Conservation (phyloP, 1,140 invertebrate species). For the Caenorhabditis briggsae region DNA sequence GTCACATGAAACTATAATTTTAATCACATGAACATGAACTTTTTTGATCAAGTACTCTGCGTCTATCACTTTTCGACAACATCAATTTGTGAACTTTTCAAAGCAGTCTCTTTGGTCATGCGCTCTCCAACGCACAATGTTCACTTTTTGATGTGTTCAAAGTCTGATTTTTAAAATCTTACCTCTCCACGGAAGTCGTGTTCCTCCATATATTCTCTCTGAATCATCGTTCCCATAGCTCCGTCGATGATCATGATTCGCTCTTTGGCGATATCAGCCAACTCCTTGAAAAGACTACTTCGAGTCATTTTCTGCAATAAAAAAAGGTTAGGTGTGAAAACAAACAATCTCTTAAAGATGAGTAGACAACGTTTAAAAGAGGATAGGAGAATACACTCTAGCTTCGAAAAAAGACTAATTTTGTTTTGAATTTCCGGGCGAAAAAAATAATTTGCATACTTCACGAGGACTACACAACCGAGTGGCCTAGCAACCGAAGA, state of each 20-base stretch:
- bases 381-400: neutral
- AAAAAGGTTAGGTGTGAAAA: neutral
- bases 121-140: neutral
- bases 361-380: neutral
- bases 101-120: neutral
- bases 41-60: neutral
- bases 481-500: constrained; percentile 7
- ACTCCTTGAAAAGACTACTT: constrained; percentile 62
- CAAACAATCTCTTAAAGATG: neutral
- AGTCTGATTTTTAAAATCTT: neutral
- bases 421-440: neutral
- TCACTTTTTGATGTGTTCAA: constrained; percentile 6
- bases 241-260: constrained; percentile 82
- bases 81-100: constrained; percentile 35
- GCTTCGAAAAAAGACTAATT: neutral
- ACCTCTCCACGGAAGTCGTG: constrained; percentile 80
- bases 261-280: constrained; percentile 61
- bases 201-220: constrained; percentile 81
- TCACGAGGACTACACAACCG: neutral
- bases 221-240: constrained; percentile 84
- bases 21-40: neutral
- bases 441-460: constrained; percentile 15
- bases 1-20: too few species aligned
- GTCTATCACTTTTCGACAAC: constrained; percentile 9
- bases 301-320: constrained; percentile 30